A percentile compares a stretch with the other conserved stretches of the same genome.
Evolutionary conservation across 2,797 vertebrate genomes (phyloP).

Genomic region (Gymnothorax javanicus): DNA sequence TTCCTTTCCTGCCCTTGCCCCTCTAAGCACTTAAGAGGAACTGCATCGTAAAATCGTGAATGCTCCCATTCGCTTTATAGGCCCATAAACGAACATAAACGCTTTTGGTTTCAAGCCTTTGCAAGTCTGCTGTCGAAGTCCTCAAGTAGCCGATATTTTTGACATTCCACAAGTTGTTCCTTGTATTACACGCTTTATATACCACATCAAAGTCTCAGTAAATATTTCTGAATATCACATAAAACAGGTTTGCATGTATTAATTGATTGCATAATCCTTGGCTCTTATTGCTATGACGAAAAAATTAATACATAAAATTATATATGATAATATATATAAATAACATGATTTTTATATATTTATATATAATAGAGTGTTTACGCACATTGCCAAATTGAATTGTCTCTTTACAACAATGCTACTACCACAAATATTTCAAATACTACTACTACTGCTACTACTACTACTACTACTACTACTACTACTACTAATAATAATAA

Average conservation of each 20-base stretch:
- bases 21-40: constrained; percentile 31
- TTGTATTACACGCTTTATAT: constrained; percentile 14
- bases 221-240: not conserved
- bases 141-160: constrained; percentile 23
- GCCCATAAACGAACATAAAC: constrained; percentile 73
- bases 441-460: not conserved
- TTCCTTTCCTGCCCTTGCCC: not conserved
- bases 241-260: not conserved
- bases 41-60: constrained; percentile 45
- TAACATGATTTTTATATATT: too few relatives aligned
- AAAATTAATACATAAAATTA: too few relatives aligned
- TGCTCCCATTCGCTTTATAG: constrained; percentile 70
- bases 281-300: too few relatives aligned
- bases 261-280: too few relatives aligned
- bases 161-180: constrained; percentile 25
- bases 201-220: not conserved
- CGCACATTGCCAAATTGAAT: not conserved
- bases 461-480: not conserved
- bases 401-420: not conserved
- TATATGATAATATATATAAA: too few relatives aligned
- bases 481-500: constrained; percentile 16
- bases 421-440: not conserved
- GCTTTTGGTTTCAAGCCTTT: constrained; percentile 33
- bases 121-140: constrained; percentile 30
- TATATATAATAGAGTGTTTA: not conserved